A percentile compares a stretch with the other conserved stretches of the same genome.
phyloP scores from a whole-genome alignment of 2,888 invertebrate genomes.

The Hipparchia semele region DNA sequence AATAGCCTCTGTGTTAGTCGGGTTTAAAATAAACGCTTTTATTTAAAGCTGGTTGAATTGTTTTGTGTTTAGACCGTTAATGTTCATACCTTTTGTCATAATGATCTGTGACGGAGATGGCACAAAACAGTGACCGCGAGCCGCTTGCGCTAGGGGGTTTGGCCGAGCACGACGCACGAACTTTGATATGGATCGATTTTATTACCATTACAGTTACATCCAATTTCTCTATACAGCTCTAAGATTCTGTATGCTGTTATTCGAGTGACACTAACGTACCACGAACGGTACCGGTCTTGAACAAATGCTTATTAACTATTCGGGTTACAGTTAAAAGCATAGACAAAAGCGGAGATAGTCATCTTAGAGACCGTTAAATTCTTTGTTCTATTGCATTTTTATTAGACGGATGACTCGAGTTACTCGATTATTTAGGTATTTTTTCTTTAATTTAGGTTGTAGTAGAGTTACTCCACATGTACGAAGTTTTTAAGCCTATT shows the following conservation, averaged over 20 bases:
- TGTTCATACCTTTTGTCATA: slow-evolving; percentile 21
- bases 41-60: not conserved
- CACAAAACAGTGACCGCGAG: slow-evolving; percentile 50
- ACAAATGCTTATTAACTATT: slow-evolving; percentile 17
- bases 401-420: not conserved
- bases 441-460: too few relatives aligned
- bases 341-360: slow-evolving; percentile 7
- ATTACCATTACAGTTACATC: slow-evolving; percentile 53
- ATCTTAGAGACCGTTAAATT: slow-evolving; percentile 13
- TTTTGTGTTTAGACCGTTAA: not conserved
- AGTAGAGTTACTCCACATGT: not conserved
- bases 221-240: slow-evolving; percentile 30
- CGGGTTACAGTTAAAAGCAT: slow-evolving; percentile 16
- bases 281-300: slow-evolving; percentile 11
- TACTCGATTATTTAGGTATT: not conserved
- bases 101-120: slow-evolving; percentile 40
- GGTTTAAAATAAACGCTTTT: too few relatives aligned
- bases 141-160: slow-evolving; percentile 51
- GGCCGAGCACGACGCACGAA: slow-evolving; percentile 55
- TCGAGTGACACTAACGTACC: slow-evolving; percentile 22
- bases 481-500: not conserved
- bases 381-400: slow-evolving; percentile 5
- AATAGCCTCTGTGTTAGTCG: too few relatives aligned
- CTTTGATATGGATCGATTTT: slow-evolving; percentile 56
- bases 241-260: slow-evolving; percentile 24